Evolutionary conservation across 1,140 invertebrate genomes (phyloP), one percentile per base, ranked within the genome.

Genomic region (Caenorhabditis briggsae): DNA sequence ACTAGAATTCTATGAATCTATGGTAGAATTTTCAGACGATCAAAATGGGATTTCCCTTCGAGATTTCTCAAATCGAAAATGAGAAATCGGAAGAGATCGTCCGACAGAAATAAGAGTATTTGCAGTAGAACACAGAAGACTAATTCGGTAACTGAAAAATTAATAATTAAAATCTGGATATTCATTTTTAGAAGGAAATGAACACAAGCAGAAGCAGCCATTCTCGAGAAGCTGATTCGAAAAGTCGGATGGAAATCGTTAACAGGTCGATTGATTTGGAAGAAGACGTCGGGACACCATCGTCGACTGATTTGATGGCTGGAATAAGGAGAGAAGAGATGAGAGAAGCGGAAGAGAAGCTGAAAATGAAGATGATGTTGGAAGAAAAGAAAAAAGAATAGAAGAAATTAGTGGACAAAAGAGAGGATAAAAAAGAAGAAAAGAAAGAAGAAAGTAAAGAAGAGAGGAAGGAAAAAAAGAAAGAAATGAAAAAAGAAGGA

Each of bases 361-460:
- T 59, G 56, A 59, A 59, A 23, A 59, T 14, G n/a, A 59, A 59
- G 56, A 59, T n/a, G 33, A 33, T 33, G 33, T 2, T n/a, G 20
- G 18, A 59, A 23, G 56, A 59, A 9, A n/a, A 59, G 16, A 59
- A 23, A 23, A 64, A 33, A 64, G 59, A 64, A 5, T 7, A 64
- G 9, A 64, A 33, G 25, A 33, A 64, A 64, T 0, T 18, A 6
- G 18, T 33, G 20, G 33, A 33, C 8, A 33, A 33, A 64, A n/a
- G 14, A 58, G n/a, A 58, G 5, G 14, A 64, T 12, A 64, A 25
- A 11, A 16, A 64, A 33, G 41, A 70, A 46, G 23, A 70, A 20
- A 46, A 46, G 23, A n/a, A 70, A 18, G 64, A 70, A 46, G 41
- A 70, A 46, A 70, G 43, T 41, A 46, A 70, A 70, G 41, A 70